These are phyloP conservation scores for Aphis gossypii DNA, from an alignment of 1,140 invertebrate genomes.

Conservation along the genomic window DNA sequence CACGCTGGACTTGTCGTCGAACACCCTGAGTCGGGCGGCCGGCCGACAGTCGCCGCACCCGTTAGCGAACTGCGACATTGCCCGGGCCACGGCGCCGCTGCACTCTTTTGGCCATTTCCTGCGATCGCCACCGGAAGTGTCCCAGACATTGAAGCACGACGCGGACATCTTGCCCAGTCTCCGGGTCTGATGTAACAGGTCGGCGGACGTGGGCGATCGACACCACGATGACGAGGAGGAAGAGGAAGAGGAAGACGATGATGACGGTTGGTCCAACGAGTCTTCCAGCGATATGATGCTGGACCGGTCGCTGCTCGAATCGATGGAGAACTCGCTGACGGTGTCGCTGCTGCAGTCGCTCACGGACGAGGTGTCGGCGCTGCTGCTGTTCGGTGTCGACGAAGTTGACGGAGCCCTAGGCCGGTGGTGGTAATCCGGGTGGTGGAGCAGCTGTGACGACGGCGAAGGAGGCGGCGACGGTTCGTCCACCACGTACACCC, in stretches of 20 bases:
- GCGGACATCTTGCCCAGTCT: conserved; percentile 58
- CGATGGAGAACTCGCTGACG: conserved; percentile 69
- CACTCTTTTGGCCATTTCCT: conserved; percentile 66
- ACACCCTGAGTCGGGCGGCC: conserved; percentile 64
- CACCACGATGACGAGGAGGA: conserved; percentile 60
- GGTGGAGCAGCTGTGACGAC: background rate
- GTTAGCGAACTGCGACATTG: conserved; percentile 66
- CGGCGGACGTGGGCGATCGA: background rate
- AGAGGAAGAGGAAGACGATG: background rate
- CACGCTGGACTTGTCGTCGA: conserved; percentile 15
- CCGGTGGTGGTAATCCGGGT: background rate
- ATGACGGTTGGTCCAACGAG: conserved; percentile 65
- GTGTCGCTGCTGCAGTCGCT: conserved; percentile 68
- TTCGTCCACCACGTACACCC: conserved; percentile 67
- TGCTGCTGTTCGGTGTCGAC: conserved; percentile 60
- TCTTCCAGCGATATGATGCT: conserved; percentile 69
- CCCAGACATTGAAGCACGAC: conserved; percentile 62
- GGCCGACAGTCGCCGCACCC: conserved; percentile 59
- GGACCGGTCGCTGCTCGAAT: conserved; percentile 69
- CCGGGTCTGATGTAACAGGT: background rate
- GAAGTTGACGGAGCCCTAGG: conserved; percentile 58
- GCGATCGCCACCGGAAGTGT: conserved; percentile 62
- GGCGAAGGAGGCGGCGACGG: background rate
- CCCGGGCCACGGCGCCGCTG: conserved; percentile 66
- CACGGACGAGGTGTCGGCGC: conserved; percentile 64